Percentiles rank a stretch among this genome's conserved stretches.
phyloP scores from a whole-genome alignment of 2,113 vertebrate genomes.

The Odocoileus virginianus region DNA sequence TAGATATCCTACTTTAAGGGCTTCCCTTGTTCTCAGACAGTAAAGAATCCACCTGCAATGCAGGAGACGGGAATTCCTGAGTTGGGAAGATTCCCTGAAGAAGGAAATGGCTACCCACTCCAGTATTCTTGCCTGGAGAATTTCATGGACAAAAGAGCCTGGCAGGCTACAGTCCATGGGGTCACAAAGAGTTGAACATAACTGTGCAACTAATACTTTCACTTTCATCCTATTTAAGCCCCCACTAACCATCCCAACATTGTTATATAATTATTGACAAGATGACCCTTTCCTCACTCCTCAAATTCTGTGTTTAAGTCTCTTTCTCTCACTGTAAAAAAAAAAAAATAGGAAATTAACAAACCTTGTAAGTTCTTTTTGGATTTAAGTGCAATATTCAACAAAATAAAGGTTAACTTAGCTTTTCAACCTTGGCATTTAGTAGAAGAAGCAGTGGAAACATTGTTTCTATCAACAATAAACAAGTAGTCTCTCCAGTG shows the following conservation, averaged over 20 bases:
- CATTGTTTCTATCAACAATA: background rate
- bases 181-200: background rate
- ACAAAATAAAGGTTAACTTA: slow-evolving; percentile 71
- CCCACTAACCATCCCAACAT: slow-evolving; percentile 32
- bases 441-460: slow-evolving; percentile 53
- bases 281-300: slow-evolving; percentile 52
- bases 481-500: slow-evolving; percentile 62
- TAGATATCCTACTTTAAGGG: background rate
- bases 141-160: background rate
- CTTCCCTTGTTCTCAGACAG: background rate
- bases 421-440: slow-evolving; percentile 62
- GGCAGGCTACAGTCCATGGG: background rate
- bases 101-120: background rate
- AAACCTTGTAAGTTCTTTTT: slow-evolving; percentile 52
- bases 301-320: slow-evolving; percentile 56
- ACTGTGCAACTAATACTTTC: background rate
- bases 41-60: background rate
- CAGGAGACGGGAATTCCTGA: background rate
- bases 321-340: background rate
- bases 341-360: slow-evolving; percentile 27
- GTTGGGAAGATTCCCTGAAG: background rate
- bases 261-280: slow-evolving; percentile 66
- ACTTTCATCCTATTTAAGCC: background rate
- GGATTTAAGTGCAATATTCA: slow-evolving; percentile 56
- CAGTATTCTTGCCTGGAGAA: background rate